These are phyloP conservation scores for Prietella phreatophila DNA, from an alignment of 2,113 vertebrate genomes.

Conservation along the genomic window DNA sequence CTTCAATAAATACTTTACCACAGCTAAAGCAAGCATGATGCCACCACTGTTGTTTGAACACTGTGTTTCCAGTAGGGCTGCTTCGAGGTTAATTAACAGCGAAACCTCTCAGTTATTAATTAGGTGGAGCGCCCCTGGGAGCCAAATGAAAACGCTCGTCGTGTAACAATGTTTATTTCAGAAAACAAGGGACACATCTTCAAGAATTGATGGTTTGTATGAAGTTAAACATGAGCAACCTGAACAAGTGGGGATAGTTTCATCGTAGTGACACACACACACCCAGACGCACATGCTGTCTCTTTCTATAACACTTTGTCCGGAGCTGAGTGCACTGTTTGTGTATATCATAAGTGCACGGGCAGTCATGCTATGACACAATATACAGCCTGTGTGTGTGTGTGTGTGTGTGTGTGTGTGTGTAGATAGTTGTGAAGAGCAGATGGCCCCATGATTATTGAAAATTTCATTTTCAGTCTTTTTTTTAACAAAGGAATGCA, in stretches of 20 bases:
- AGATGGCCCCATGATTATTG: background rate
- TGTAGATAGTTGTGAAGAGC: background rate
- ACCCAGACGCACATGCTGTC: background rate
- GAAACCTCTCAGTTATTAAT: conserved; percentile 22
- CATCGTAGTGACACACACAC: background rate
- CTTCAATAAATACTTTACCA: conserved; percentile 18
- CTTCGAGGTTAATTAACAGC: conserved; percentile 31
- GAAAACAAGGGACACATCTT: background rate
- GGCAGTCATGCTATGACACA: background rate
- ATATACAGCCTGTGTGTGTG: conserved; percentile 30
- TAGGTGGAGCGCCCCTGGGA: conserved; percentile 11
- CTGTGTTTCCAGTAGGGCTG: background rate
- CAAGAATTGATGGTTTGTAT: background rate
- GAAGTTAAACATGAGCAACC: background rate
- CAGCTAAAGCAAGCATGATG: background rate
- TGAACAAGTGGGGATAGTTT: background rate
- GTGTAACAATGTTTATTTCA: conserved; percentile 5
- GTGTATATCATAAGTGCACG: conserved; percentile 27
- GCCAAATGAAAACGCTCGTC: conserved; percentile 24
- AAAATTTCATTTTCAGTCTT: background rate
- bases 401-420: conserved; percentile 14
- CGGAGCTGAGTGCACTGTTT: background rate
- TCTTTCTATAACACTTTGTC: background rate
- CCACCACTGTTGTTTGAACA: conserved; percentile 10
- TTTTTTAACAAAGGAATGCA: background rate